These are phyloP conservation scores for Allobates femoralis DNA, from an alignment of 2,797 vertebrate genomes.

Conservation along the genomic window DNA sequence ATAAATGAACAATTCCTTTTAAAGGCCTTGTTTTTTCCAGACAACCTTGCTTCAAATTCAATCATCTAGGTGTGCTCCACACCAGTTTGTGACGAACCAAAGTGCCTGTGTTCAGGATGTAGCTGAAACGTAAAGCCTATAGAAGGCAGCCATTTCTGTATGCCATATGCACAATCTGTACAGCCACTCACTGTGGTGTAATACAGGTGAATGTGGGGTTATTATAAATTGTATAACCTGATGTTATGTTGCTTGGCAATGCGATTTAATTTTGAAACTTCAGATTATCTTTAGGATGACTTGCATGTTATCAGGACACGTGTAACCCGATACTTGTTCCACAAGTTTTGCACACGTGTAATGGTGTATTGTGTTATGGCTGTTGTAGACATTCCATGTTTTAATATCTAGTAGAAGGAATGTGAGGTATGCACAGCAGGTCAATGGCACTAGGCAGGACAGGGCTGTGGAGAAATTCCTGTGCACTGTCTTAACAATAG, in stretches of 20 bases:
- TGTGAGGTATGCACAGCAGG: slow-evolving; percentile 24
- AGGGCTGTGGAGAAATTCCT: not conserved
- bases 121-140: not conserved
- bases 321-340: slow-evolving; percentile 19
- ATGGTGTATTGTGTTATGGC: not conserved
- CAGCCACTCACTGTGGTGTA: not conserved
- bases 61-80: not conserved
- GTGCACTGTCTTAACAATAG: not conserved
- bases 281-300: not conserved
- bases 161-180: not conserved
- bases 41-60: not conserved
- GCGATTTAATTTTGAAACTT: not conserved
- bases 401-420: slow-evolving; percentile 33
- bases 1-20: not conserved
- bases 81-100: fast-evolving
- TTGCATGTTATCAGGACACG: not conserved
- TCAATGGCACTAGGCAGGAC: not conserved
- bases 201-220: not conserved
- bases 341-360: not conserved
- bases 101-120: not conserved
- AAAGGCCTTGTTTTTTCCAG: not conserved
- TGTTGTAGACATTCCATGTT: slow-evolving; percentile 18
- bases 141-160: not conserved
- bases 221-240: not conserved
- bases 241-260: not conserved